These are phyloP conservation scores for Littorina saxatilis DNA, from an alignment of 1,140 invertebrate species.

Conservation along the genomic window DNA sequence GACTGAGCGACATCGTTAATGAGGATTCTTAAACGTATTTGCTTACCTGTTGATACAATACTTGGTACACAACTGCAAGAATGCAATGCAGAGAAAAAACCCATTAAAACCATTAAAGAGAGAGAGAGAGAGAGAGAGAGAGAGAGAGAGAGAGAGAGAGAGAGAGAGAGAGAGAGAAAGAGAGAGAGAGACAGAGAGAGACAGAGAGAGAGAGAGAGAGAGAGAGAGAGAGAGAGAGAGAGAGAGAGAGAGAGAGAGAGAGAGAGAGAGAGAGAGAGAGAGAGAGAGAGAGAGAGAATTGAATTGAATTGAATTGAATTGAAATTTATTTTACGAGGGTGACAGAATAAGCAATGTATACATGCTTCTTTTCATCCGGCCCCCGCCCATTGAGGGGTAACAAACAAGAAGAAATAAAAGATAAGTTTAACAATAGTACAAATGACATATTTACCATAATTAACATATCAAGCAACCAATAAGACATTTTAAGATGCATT, in stretches of 20 bases:
- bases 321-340: no score
- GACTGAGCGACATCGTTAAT: not conserved
- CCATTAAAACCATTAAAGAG: not conserved
- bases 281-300: no score
- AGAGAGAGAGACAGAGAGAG: conserved; percentile 3
- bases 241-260: not conserved
- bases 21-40: not conserved
- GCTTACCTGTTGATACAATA: not conserved
- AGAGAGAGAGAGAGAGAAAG: not conserved
- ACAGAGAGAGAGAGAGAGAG: not conserved
- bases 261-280: not conserved
- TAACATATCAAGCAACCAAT: no score
- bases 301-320: no score
- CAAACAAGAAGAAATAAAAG: no score
- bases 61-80: not conserved
- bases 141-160: not conserved
- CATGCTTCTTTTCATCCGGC: no score
- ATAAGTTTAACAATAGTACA: no score
- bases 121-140: not conserved
- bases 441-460: not conserved
- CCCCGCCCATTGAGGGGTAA: no score
- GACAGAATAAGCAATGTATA: no score
- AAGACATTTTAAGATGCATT: no score
- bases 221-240: not conserved
- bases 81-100: not conserved